These are phyloP conservation scores for Alloscopus bannaensis DNA, from an alignment of 2,888 invertebrate genomes.

Conservation along the genomic window DNA sequence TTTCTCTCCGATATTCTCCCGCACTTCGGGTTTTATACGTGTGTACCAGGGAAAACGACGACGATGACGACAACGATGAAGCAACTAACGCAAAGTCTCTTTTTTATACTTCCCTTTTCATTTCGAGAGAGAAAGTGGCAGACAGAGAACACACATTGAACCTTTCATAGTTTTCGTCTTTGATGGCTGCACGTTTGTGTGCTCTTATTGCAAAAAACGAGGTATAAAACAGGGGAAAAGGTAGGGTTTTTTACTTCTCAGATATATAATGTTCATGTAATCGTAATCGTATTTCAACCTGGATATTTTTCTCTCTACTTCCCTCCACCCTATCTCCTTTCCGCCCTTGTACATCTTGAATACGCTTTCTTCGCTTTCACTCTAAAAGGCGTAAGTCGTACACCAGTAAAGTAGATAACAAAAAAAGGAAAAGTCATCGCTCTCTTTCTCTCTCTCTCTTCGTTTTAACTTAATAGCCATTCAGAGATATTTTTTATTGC, in stretches of 20 bases:
- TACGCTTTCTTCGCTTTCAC: not conserved
- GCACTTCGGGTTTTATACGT: constrained; percentile 11
- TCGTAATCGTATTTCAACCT: constrained; percentile 47
- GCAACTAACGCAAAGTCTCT: not conserved
- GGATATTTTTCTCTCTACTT: constrained; percentile 20
- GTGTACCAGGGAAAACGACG: constrained; percentile 2
- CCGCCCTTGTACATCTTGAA: not conserved
- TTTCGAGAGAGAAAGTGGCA: too few species aligned
- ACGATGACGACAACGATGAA: constrained; percentile 9
- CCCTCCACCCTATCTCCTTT: not conserved
- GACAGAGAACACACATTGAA: too few species aligned
- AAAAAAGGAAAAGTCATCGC: too few species aligned
- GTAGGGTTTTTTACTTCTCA: constrained; percentile 1
- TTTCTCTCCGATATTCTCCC: constrained; percentile 27
- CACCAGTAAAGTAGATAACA: too few species aligned
- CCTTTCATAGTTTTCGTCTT: constrained; percentile 1
- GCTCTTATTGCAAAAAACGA: too few species aligned
- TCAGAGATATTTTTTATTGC: too few species aligned
- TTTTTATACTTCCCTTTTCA: not conserved
- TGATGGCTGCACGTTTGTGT: too few species aligned
- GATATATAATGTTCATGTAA: not conserved
- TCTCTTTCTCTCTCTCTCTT: constrained; percentile 7
- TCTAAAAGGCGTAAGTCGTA: too few species aligned
- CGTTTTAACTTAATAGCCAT: too few species aligned
- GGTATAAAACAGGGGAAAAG: not conserved